These are phyloP conservation scores for Paracanthobrama guichenoti DNA, from an alignment of 2,113 vertebrate genomes.

Conservation along the genomic window DNA sequence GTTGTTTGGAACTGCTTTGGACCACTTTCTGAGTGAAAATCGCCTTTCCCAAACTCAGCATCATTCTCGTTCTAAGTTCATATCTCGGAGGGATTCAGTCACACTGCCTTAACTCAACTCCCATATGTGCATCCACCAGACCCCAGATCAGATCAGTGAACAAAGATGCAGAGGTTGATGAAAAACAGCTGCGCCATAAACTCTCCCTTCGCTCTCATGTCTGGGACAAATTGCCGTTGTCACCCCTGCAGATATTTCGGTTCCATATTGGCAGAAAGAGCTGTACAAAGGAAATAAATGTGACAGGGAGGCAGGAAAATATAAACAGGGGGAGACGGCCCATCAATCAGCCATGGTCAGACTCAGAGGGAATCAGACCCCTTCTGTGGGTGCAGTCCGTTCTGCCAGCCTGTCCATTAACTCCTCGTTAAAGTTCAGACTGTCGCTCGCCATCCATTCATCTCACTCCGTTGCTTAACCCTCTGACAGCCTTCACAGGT, in stretches of 20 bases:
- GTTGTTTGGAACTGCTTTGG: background rate
- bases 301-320: conserved; percentile 40
- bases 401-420: conserved; percentile 53
- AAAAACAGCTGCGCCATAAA: conserved; percentile 17
- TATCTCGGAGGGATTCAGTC: conserved; percentile 1
- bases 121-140: background rate
- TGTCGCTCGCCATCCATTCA: conserved; percentile 46
- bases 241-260: conserved; percentile 37
- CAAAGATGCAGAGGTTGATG: conserved; percentile 31
- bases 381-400: conserved; percentile 18
- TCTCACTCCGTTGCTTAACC: conserved; percentile 42
- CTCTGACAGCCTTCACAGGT: conserved; percentile 50
- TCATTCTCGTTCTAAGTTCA: background rate
- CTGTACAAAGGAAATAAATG: conserved; percentile 39
- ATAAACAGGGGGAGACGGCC: conserved; percentile 37
- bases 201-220: conserved; percentile 1
- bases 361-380: conserved; percentile 45
- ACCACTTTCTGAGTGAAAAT: background rate
- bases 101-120: background rate
- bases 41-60: background rate
- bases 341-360: conserved; percentile 49
- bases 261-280: conserved; percentile 39
- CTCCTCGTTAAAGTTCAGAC: conserved; percentile 49
- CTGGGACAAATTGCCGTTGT: conserved; percentile 43
- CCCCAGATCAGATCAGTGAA: conserved; percentile 7